Percentiles rank a stretch among this genome's conserved stretches.
phyloP scores from a whole-genome alignment of 2,888 invertebrate species.

The Smittia aterrima region DNA sequence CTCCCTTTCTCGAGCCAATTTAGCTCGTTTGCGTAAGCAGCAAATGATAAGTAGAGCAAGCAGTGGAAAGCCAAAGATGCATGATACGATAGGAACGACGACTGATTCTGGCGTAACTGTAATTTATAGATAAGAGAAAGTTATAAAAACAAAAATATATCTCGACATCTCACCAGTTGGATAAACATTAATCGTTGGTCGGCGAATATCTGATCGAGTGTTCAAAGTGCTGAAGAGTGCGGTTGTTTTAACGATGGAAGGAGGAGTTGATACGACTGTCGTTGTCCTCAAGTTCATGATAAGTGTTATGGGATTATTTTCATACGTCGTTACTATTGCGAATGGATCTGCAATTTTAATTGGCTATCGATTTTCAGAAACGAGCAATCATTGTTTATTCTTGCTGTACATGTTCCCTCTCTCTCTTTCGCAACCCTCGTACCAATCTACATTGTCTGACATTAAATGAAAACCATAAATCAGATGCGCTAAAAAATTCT shows the following conservation, averaged over 20 bases:
- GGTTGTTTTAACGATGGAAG: slow-evolving; percentile 25
- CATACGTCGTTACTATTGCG: too few relatives aligned
- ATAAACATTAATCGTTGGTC: slow-evolving; percentile 70
- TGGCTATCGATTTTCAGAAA: too few relatives aligned
- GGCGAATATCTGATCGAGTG: slow-evolving; percentile 53
- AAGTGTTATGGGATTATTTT: too few relatives aligned
- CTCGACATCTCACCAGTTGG: slow-evolving; percentile 61
- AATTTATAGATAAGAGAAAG: slow-evolving; percentile 47
- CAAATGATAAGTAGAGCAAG: slow-evolving; percentile 83
- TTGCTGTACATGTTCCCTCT: too few relatives aligned
- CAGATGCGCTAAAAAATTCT: too few relatives aligned
- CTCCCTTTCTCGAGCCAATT: slow-evolving; percentile 78
- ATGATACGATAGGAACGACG: slow-evolving; percentile 83
- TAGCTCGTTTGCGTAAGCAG: slow-evolving; percentile 78
- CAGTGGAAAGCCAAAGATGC: slow-evolving; percentile 85
- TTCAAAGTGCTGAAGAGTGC: slow-evolving; percentile 50
- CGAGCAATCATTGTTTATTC: too few relatives aligned
- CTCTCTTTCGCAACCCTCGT: too few relatives aligned
- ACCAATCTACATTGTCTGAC: too few relatives aligned
- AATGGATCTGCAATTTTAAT: too few relatives aligned
- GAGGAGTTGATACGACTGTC: background rate
- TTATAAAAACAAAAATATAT: background rate
- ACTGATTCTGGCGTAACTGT: slow-evolving; percentile 84
- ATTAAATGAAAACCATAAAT: too few relatives aligned
- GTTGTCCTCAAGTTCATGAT: too few relatives aligned